A percentile compares a stretch with the other conserved stretches of the same genome.
Conservation (phyloP, 2,113 vertebrate genomes). For the Stigmatopora argus region DNA sequence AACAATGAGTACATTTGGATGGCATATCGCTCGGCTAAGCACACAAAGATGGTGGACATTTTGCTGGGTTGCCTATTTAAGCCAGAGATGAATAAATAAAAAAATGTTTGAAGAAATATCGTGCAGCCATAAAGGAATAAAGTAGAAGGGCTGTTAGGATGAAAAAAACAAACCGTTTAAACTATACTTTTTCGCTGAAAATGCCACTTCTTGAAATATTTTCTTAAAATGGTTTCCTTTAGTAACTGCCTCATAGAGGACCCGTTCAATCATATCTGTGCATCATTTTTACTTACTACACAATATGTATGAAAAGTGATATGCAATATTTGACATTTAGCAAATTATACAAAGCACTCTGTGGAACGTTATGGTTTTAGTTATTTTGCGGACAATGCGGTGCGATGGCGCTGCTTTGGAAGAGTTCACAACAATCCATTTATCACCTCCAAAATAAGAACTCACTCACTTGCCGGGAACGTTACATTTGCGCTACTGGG, state of each 20-base stretch:
- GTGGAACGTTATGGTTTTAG: neutral
- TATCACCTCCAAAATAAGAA: neutral
- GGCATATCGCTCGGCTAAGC: neutral
- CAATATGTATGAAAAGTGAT: neutral
- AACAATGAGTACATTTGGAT: neutral
- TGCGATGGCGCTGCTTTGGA: neutral
- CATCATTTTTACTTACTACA: neutral
- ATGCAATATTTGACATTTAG: neutral
- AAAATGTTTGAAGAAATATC: neutral
- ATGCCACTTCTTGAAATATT: neutral
- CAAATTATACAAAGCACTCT: neutral
- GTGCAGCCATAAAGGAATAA: too few species aligned
- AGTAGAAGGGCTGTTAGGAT: too few species aligned
- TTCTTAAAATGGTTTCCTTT: neutral
- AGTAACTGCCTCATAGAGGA: neutral
- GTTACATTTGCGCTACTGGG: conserved; percentile 27
- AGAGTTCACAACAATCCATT: conserved; percentile 1
- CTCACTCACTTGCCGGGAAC: neutral
- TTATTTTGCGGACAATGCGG: neutral
- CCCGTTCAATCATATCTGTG: neutral
- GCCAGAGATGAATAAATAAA: neutral
- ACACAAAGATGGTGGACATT: neutral
- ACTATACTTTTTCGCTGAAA: neutral
- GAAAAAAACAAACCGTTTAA: too few species aligned
- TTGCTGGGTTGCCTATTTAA: neutral